phyloP scores from a whole-genome alignment of 2,888 invertebrate genomes.

The Hipparchia semele region DNA sequence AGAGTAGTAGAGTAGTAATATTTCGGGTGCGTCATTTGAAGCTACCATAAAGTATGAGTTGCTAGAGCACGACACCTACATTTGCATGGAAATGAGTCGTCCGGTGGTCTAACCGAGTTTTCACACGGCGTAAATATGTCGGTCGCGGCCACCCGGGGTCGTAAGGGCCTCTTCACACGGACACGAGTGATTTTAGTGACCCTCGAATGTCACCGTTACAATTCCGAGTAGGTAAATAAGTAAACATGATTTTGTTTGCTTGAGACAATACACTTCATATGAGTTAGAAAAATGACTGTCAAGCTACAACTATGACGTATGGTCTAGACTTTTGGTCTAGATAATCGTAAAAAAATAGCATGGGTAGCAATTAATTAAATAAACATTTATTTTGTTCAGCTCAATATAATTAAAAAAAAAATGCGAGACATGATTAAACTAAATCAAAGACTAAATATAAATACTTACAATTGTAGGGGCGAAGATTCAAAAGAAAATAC shows the following conservation, averaged over 20 bases:
- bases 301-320: neutral
- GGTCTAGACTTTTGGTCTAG: too few species aligned
- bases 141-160: constrained; percentile 44
- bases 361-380: too few species aligned
- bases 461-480: too few species aligned
- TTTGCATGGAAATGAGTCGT: constrained; percentile 79
- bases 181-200: constrained; percentile 25
- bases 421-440: too few species aligned
- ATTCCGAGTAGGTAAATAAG: neutral
- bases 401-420: too few species aligned
- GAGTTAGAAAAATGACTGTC: neutral
- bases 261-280: neutral
- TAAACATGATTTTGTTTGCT: constrained; percentile 6
- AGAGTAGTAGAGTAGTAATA: constrained; percentile 15
- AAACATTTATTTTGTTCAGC: too few species aligned
- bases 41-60: constrained; percentile 32
- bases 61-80: constrained; percentile 39
- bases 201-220: constrained; percentile 18
- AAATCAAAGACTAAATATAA: too few species aligned
- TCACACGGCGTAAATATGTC: constrained; percentile 71
- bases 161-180: constrained; percentile 31
- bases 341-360: too few species aligned
- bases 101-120: constrained; percentile 66
- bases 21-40: constrained; percentile 31
- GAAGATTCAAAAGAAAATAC: too few species aligned